Conservation (phyloP, 53 echinoderm and acorn worm genomes). For the Stichopus horrens region DNA sequence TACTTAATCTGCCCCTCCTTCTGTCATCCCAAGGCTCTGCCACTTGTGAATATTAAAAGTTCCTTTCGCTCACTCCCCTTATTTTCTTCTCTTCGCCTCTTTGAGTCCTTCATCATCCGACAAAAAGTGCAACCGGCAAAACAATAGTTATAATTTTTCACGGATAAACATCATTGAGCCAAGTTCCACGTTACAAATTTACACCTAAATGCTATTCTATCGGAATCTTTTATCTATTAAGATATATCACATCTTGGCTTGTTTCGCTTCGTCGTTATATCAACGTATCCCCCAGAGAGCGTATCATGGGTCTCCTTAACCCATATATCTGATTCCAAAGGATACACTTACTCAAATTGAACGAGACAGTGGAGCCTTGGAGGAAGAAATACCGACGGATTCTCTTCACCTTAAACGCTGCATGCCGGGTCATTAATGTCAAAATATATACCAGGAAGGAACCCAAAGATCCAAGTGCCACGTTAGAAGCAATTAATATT, state of each 20-base stretch:
- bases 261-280: not conserved
- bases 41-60: not conserved
- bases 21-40: not conserved
- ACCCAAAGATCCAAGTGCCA: not conserved
- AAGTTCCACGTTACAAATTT: not conserved
- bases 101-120: not conserved
- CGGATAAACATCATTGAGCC: not conserved
- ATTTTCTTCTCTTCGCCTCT: not conserved
- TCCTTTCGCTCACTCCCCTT: not conserved
- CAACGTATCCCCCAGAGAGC: not conserved
- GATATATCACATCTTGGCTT: not conserved
- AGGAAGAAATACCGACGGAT: slow-evolving; percentile 31
- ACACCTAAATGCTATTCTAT: not conserved
- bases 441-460: slow-evolving; percentile 5
- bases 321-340: slow-evolving; percentile 23
- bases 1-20: not conserved
- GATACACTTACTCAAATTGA: slow-evolving; percentile 43
- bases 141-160: not conserved
- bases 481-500: slow-evolving; percentile 15
- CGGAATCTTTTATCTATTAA: not conserved
- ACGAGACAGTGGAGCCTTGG: slow-evolving; percentile 29
- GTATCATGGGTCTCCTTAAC: slow-evolving; percentile 25
- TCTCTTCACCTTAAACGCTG: slow-evolving; percentile 38
- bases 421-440: slow-evolving; percentile 39
- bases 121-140: not conserved